Percentiles rank a stretch among this genome's conserved stretches.
These are phyloP conservation scores for Chamaea fasciata DNA, from an alignment of 2,113 vertebrate species.

Conservation along the genomic window DNA sequence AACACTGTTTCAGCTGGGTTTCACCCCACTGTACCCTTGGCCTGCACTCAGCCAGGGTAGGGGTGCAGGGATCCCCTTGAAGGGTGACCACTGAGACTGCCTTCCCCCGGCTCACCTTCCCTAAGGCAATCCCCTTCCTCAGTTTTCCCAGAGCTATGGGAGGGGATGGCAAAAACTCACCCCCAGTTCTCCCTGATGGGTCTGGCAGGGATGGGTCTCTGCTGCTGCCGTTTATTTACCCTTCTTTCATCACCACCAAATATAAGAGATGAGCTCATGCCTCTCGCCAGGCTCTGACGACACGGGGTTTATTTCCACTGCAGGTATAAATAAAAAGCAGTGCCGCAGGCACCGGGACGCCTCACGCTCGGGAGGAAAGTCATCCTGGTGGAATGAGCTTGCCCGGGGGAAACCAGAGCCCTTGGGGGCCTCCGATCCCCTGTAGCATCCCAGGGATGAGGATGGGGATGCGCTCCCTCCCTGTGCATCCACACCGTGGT, in stretches of 20 bases:
- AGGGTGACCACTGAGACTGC: background rate
- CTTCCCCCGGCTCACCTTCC: background rate
- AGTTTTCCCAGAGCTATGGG: background rate
- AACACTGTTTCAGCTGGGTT: background rate
- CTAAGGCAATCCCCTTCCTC: background rate
- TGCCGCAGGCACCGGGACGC: background rate
- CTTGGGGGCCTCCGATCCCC: background rate
- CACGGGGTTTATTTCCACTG: slow-evolving; percentile 60
- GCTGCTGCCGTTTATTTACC: slow-evolving; percentile 44
- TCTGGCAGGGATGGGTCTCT: background rate
- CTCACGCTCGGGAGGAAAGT: background rate
- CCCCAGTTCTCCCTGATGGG: background rate
- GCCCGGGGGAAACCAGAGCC: background rate
- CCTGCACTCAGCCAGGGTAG: background rate
- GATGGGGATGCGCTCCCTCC: background rate
- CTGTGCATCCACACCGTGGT: fast-evolving
- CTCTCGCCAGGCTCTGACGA: slow-evolving; percentile 19
- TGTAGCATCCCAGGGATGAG: background rate
- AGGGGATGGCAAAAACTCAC: background rate
- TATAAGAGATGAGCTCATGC: slow-evolving; percentile 68
- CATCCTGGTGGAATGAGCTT: background rate
- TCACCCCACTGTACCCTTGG: fast-evolving
- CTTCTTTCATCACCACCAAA: slow-evolving; percentile 59
- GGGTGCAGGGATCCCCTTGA: background rate
- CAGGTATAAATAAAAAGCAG: slow-evolving; percentile 64